These are phyloP conservation scores for Folsomia manolachei DNA, from an alignment of 2,888 invertebrate species.

Conservation along the genomic window DNA sequence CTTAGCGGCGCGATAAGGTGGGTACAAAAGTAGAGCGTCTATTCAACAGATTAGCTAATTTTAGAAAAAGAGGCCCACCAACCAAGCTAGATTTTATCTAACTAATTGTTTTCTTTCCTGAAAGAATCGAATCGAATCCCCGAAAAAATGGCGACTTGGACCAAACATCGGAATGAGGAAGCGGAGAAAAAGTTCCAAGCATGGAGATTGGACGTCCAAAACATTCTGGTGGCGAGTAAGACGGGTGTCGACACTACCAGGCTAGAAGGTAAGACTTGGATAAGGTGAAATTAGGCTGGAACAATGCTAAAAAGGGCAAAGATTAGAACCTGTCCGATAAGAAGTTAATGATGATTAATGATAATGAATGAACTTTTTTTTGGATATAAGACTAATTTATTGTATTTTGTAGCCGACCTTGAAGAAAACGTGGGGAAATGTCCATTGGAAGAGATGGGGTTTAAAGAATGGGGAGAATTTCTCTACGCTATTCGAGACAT, in stretches of 20 bases:
- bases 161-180: constrained; percentile 1
- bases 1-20: too few relatives aligned
- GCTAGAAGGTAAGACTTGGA: background rate
- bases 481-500: constrained; percentile 3
- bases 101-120: too few relatives aligned
- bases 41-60: too few relatives aligned
- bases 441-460: background rate
- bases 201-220: background rate
- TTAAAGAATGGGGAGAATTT: background rate
- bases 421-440: background rate
- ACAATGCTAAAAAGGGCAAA: too few relatives aligned
- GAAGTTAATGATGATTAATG: too few relatives aligned
- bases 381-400: background rate
- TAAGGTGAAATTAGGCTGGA: background rate
- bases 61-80: too few relatives aligned
- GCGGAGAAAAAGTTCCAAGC: background rate
- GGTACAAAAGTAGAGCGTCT: too few relatives aligned
- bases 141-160: too few relatives aligned
- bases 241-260: background rate
- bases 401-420: background rate
- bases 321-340: background rate
- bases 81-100: too few relatives aligned
- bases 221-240: background rate
- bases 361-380: too few relatives aligned
- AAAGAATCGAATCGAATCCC: too few relatives aligned